These are phyloP conservation scores for Rhizomys pruinosus DNA, from an alignment of 2,113 vertebrate species.

Conservation along the genomic window DNA sequence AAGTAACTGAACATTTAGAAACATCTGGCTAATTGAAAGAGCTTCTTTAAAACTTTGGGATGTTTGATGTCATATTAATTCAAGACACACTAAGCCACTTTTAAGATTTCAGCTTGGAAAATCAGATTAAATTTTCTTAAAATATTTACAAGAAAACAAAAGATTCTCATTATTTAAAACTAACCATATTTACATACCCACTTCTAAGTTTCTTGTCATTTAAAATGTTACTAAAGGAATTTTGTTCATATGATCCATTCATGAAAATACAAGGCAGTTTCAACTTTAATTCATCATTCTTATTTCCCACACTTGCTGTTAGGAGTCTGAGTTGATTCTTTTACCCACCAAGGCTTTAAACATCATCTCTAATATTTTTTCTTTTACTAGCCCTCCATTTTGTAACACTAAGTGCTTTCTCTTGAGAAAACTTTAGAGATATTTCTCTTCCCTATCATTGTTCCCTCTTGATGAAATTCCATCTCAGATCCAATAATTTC, in stretches of 20 bases:
- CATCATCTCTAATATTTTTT: not conserved
- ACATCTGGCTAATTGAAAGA: slow-evolving; percentile 69
- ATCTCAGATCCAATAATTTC: not conserved
- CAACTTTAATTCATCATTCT: not conserved
- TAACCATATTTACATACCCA: not conserved
- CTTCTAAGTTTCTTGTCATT: not conserved
- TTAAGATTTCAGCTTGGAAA: slow-evolving; percentile 4
- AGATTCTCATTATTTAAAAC: not conserved
- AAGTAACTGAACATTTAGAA: slow-evolving; percentile 61
- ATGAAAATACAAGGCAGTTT: not conserved
- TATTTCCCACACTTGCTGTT: not conserved
- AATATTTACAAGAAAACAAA: slow-evolving; percentile 38
- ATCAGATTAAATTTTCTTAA: slow-evolving; percentile 38
- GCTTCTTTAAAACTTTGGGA: slow-evolving; percentile 36
- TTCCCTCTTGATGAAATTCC: not conserved
- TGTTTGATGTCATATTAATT: slow-evolving; percentile 40
- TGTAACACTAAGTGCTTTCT: not conserved
- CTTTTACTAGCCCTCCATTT: slow-evolving; percentile 27
- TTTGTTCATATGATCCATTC: not conserved
- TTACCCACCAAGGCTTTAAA: not conserved
- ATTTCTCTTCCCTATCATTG: not conserved
- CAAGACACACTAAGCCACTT: slow-evolving; percentile 16
- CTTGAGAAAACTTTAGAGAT: not conserved
- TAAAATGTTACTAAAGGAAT: not conserved
- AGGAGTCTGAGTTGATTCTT: not conserved